A percentile compares a stretch with the other conserved stretches of the same genome.
phyloP scores from a whole-genome alignment of 2,888 invertebrate species.

The Acrobeloides nanus region DNA sequence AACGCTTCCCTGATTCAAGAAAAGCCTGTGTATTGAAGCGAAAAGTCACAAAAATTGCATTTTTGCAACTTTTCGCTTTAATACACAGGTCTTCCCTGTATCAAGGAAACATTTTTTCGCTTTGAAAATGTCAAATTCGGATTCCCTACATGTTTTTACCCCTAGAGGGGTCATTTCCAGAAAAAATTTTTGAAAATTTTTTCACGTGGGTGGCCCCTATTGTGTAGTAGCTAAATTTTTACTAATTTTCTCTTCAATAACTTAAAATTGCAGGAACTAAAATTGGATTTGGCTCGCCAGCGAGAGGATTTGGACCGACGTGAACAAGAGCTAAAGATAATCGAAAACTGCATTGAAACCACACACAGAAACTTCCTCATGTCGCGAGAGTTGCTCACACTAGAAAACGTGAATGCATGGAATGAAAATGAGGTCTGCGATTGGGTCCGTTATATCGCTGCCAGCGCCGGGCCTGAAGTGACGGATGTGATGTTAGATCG shows the following conservation, averaged over 20 bases:
- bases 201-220: no score
- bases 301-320: constrained; percentile 33
- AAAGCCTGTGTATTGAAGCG: no score
- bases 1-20: no score
- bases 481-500: constrained; percentile 28
- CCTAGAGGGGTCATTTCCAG: no score
- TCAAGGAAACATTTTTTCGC: no score
- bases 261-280: constrained; percentile 25
- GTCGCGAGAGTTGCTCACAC: constrained; percentile 19
- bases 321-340: constrained; percentile 31
- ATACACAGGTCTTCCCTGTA: no score
- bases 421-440: constrained; percentile 35
- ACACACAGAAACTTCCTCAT: constrained; percentile 28
- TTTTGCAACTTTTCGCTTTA: no score
- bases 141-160: no score
- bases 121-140: background rate
- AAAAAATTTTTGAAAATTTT: no score
- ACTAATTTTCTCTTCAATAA: no score
- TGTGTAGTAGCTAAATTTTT: no score
- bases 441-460: constrained; percentile 25
- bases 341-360: constrained; percentile 25
- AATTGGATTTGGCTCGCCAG: constrained; percentile 30
- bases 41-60: no score
- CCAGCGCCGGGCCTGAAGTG: constrained; percentile 17
- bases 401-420: constrained; percentile 31